Percentiles rank a stretch among this genome's conserved stretches.
These are phyloP conservation scores for Anthopleura xanthogrammica DNA, from an alignment of 92 coral and sea anemone species.

Conservation along the genomic window DNA sequence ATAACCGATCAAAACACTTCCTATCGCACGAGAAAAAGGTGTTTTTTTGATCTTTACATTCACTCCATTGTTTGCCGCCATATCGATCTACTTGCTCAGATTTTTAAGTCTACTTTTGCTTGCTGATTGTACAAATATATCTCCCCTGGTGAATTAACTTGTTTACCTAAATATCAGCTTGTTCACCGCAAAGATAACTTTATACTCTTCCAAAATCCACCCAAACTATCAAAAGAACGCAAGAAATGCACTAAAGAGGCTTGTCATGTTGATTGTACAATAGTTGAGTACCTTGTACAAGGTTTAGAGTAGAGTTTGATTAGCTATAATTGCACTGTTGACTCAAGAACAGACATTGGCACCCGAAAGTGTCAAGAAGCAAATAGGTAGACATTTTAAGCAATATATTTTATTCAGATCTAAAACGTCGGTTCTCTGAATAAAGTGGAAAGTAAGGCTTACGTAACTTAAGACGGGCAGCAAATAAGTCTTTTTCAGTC, in stretches of 20 bases:
- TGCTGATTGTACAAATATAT: not conserved
- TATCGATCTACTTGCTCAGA: not conserved
- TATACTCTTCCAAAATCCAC: too few species aligned
- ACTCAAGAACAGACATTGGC: constrained; percentile 4
- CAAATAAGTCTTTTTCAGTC: too few species aligned
- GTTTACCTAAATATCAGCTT: not conserved
- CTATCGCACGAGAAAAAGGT: too few species aligned
- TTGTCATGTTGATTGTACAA: not conserved
- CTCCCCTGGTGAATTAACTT: not conserved
- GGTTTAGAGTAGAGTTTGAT: not conserved
- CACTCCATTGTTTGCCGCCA: too few species aligned
- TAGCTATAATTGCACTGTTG: not conserved
- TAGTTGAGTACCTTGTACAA: not conserved
- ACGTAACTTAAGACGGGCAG: too few species aligned
- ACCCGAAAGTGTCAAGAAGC: not conserved
- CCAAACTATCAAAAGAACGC: not conserved
- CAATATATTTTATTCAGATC: not conserved
- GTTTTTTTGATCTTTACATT: too few species aligned
- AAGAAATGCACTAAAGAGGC: not conserved
- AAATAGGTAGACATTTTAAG: not conserved
- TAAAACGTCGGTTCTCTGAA: too few species aligned
- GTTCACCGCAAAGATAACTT: too few species aligned
- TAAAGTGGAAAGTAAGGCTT: too few species aligned
- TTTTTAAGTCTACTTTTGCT: not conserved
- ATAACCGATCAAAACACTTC: too few species aligned